phyloP scores from a whole-genome alignment of 2,797 vertebrate genomes.

The Lophius americanus region DNA sequence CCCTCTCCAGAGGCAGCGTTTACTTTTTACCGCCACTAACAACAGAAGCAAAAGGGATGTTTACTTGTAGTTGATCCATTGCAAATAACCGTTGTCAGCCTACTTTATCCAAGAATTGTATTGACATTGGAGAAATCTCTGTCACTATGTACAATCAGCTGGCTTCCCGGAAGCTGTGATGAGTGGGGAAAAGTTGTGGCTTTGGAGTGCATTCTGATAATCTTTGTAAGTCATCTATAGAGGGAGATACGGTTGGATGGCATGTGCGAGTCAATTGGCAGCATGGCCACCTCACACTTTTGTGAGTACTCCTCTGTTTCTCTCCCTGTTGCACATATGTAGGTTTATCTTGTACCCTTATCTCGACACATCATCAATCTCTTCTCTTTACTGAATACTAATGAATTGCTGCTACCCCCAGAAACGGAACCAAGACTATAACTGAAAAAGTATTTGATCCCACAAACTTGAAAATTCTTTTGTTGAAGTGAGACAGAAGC shows the following conservation, averaged over 20 bases:
- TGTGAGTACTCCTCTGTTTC: conserved; percentile 38
- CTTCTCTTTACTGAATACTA: conserved; percentile 1
- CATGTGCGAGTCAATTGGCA: conserved; percentile 49
- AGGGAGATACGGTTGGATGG: conserved; percentile 69
- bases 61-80: conserved; percentile 54
- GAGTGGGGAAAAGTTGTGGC: conserved; percentile 25
- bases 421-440: conserved; percentile 11
- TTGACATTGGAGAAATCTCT: conserved; percentile 54
- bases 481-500: conserved; percentile 7
- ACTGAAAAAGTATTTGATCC: conserved; percentile 8
- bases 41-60: conserved; percentile 61
- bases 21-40: conserved; percentile 62
- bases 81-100: conserved; percentile 39
- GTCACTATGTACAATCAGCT: conserved; percentile 55
- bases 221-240: conserved; percentile 67
- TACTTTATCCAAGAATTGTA: conserved; percentile 56
- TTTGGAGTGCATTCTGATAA: conserved; percentile 32
- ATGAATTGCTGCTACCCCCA: conserved; percentile 5
- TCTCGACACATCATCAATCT: neutral
- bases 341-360: conserved; percentile 28
- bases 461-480: conserved; percentile 8
- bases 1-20: conserved; percentile 48
- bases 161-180: conserved; percentile 33
- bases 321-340: conserved; percentile 64
- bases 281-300: conserved; percentile 50